These are phyloP conservation scores for Rhinopithecus roxellana DNA, from an alignment of 2,113 vertebrate genomes.

Conservation along the genomic window DNA sequence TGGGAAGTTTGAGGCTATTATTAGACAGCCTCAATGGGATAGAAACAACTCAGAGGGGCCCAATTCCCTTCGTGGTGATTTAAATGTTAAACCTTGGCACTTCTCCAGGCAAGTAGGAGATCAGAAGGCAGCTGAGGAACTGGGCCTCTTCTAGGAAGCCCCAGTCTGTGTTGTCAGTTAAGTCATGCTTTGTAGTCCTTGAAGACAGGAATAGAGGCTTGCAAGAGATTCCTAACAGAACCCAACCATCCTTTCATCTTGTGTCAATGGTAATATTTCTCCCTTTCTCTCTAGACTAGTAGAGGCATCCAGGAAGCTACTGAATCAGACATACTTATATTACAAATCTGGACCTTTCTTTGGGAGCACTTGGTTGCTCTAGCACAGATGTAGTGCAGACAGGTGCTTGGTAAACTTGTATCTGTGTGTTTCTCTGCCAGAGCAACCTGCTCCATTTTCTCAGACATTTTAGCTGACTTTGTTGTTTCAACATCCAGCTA, in stretches of 20 bases:
- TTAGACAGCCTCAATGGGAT: constrained; percentile 53
- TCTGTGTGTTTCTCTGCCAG: neutral
- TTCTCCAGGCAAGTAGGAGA: constrained; percentile 52
- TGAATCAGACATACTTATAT: neutral
- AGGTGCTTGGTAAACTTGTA: neutral
- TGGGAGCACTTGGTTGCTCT: neutral
- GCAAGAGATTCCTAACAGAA: neutral
- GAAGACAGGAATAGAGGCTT: constrained; percentile 50
- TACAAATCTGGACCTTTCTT: neutral
- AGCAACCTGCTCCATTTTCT: neutral
- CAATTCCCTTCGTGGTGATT: constrained; percentile 63
- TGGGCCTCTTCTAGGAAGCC: constrained; percentile 22
- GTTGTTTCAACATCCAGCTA: neutral
- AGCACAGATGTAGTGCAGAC: neutral
- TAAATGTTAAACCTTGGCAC: constrained; percentile 67
- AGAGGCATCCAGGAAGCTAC: neutral
- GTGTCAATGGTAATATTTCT: constrained; percentile 39
- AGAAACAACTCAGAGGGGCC: constrained; percentile 42
- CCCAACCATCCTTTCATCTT: constrained; percentile 34
- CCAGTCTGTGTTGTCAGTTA: constrained; percentile 5
- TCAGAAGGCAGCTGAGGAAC: neutral
- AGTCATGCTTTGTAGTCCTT: constrained; percentile 45
- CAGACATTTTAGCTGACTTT: neutral
- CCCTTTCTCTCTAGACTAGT: neutral
- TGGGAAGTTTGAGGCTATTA: constrained; percentile 60